Base-by-base conservation (phyloP, 2,113 vertebrate genomes). In the Sander vitreus region DNA sequence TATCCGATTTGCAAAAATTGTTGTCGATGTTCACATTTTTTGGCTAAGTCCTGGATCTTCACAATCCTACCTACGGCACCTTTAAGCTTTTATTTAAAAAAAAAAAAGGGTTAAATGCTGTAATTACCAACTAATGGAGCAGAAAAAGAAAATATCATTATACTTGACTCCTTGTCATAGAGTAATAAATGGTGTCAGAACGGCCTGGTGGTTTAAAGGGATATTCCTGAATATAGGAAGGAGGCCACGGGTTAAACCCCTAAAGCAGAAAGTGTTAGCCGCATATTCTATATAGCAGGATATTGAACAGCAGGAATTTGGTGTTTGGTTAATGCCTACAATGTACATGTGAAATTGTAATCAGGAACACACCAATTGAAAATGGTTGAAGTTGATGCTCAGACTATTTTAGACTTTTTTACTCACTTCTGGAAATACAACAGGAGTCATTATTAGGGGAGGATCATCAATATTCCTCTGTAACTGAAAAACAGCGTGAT, bases 41-140 rank as follows among this genome's bases (percentile, higher is more conserved):
- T 27, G 27, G 27, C 27, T 27, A 27, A 27, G 27, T 27, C 27
- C 27, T 27, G 27, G 27, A 27, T 27, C 27, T 27, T 27, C 27
- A 2, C 27, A 27, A 27, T 27, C 27, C 27, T 27, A 27, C 27
- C 27, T 27, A 27, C 27, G 27, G 27, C 27, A 27, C 27, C 27
- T 27, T 27, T 81, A 59, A 62, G 80, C 48, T 64, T 69, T 33
- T 54, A 67, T 82, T 75, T 67, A 63, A 76, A 73, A 51, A 87
- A 27, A n/a, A n/a, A 62, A 51, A 87, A 27, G 78, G 70, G 80
- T 47, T 55, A 80, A 85, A 77, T 55, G 54, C 58, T 73, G 39
- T 83, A 83, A 89, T 88, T 81, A 78, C 57, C 62, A 86, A 45
- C 59, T 84, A 84, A 89, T 87, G 71, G 69, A 86, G 81, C 71